phyloP scores from a whole-genome alignment of 2,888 invertebrate species.

The Acleris literana region DNA sequence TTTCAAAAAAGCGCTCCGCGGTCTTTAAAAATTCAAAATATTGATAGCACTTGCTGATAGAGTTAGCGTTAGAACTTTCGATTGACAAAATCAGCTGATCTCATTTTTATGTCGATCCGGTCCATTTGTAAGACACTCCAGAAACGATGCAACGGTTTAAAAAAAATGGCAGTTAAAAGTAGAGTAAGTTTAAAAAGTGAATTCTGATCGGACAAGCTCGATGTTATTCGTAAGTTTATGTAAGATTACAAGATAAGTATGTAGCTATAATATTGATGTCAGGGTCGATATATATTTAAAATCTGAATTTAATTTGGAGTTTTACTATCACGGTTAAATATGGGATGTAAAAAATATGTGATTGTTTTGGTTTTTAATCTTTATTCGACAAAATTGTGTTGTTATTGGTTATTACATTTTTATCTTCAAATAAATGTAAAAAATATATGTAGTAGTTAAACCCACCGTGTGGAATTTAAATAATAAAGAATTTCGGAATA shows the following conservation, averaged over 20 bases:
- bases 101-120: too few relatives aligned
- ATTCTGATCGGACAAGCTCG: not conserved
- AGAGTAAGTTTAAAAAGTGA: too few relatives aligned
- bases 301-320: conserved; percentile 3
- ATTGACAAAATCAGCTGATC: too few relatives aligned
- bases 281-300: conserved; percentile 18
- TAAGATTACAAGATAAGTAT: conserved; percentile 6
- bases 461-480: conserved; percentile 27
- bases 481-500: conserved; percentile 26
- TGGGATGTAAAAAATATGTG: not conserved
- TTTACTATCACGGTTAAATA: not conserved
- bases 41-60: too few relatives aligned
- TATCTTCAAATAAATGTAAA: not conserved
- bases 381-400: conserved; percentile 1
- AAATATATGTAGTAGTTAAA: conserved; percentile 12
- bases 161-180: too few relatives aligned
- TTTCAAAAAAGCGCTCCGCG: too few relatives aligned
- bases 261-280: conserved; percentile 9
- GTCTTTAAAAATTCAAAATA: too few relatives aligned
- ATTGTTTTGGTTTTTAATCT: not conserved
- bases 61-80: too few relatives aligned
- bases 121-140: too few relatives aligned
- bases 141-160: not conserved
- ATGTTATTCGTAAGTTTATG: conserved; percentile 4
- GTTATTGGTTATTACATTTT: conserved; percentile 8